phyloP scores from a whole-genome alignment of 2,797 vertebrate species.

The Emydoidea blandingii region DNA sequence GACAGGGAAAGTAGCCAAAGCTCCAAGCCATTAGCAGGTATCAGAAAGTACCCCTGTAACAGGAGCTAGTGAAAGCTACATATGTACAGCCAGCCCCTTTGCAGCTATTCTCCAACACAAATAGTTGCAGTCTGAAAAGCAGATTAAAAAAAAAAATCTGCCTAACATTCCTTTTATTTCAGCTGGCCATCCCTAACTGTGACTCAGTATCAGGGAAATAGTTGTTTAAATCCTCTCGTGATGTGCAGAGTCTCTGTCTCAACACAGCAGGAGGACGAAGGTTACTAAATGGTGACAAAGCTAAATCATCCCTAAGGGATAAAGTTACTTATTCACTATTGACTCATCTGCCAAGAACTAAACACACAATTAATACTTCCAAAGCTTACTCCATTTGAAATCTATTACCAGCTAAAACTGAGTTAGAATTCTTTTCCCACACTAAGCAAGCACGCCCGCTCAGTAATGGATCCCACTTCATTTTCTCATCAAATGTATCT shows the following conservation, averaged over 20 bases:
- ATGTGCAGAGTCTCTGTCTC: conserved; percentile 7
- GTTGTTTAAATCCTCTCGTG: neutral
- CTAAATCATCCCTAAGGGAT: conserved; percentile 52
- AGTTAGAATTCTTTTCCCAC: conserved; percentile 20
- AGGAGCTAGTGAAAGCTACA: neutral
- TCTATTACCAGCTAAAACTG: conserved; percentile 25
- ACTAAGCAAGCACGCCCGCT: conserved; percentile 16
- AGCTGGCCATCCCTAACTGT: neutral
- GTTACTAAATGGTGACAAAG: conserved; percentile 53
- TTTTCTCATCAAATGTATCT: conserved; percentile 6
- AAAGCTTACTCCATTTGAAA: conserved; percentile 54
- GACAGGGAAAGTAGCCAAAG: neutral
- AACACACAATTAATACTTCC: conserved; percentile 49
- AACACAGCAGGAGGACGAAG: neutral
- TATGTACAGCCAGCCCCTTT: neutral
- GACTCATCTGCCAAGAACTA: conserved; percentile 66
- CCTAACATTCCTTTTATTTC: neutral
- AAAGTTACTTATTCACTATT: conserved; percentile 57
- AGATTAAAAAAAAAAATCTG: neutral
- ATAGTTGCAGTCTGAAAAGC: accelerated
- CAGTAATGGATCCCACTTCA: neutral
- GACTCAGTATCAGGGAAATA: neutral
- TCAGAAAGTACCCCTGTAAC: neutral
- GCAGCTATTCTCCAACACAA: neutral
- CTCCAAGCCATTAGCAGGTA: accelerated